Conservation (phyloP, 2,113 vertebrate species). For the Lucifuga dentata region DNA sequence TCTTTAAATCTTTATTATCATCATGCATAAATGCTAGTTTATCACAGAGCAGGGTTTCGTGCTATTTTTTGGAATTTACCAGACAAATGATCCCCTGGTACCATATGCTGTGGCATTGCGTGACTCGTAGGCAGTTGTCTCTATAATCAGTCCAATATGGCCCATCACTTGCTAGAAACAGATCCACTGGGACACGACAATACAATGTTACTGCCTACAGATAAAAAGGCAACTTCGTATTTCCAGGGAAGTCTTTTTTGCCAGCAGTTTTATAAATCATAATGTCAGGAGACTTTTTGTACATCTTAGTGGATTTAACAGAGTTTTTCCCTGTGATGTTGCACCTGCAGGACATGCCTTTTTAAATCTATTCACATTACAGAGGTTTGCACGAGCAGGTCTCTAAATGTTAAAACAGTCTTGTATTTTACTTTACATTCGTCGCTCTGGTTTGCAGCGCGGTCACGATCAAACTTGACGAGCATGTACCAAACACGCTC, state of each 20-base stretch:
- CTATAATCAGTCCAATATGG: slow-evolving; percentile 66
- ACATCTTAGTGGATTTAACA: slow-evolving; percentile 31
- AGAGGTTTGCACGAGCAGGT: slow-evolving; percentile 4
- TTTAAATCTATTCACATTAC: slow-evolving; percentile 20
- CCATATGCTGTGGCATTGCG: slow-evolving; percentile 40
- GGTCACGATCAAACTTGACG: slow-evolving; percentile 45
- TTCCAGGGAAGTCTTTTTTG: slow-evolving; percentile 22
- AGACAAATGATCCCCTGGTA: slow-evolving; percentile 39
- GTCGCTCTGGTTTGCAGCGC: slow-evolving; percentile 27
- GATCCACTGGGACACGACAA: slow-evolving; percentile 43
- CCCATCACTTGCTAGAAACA: slow-evolving; percentile 53
- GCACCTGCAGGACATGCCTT: slow-evolving; percentile 51
- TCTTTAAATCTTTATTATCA: neutral
- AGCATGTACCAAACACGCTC: slow-evolving; percentile 54
- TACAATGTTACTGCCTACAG: slow-evolving; percentile 28
- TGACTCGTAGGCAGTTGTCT: slow-evolving; percentile 71
- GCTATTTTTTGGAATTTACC: slow-evolving; percentile 13
- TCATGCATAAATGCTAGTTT: neutral
- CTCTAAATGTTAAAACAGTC: slow-evolving; percentile 30
- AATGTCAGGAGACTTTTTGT: slow-evolving; percentile 52
- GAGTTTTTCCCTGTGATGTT: slow-evolving; percentile 49
- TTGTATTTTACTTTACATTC: slow-evolving; percentile 24
- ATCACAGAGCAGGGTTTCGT: neutral
- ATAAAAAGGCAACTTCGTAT: slow-evolving; percentile 50
- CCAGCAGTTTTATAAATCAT: slow-evolving; percentile 47